Evolutionary conservation across 2,113 vertebrate genomes (phyloP).

Genomic region (Seriola dumerili): DNA sequence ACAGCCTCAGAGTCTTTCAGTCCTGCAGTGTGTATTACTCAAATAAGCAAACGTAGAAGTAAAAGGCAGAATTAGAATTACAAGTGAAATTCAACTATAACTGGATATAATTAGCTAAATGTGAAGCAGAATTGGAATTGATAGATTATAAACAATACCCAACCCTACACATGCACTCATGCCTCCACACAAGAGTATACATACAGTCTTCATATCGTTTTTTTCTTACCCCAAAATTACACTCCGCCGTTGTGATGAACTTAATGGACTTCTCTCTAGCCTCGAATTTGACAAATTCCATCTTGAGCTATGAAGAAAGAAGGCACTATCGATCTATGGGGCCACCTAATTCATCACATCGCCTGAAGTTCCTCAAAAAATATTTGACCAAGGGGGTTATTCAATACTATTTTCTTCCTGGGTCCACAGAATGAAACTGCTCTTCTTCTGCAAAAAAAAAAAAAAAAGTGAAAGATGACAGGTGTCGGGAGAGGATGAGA

Average conservation of each 20-base stretch:
- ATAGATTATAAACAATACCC: conserved; percentile 1
- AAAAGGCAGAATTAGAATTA: background rate
- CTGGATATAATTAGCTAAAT: background rate
- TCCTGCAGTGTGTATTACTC: background rate
- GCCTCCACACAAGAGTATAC: background rate
- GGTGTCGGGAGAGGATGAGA: conserved; percentile 80
- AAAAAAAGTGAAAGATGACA: conserved; percentile 83
- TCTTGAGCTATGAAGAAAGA: conserved; percentile 80
- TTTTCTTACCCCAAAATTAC: conserved; percentile 67
- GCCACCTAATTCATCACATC: conserved; percentile 84
- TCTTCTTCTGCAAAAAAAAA: conserved; percentile 73
- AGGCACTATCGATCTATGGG: conserved; percentile 80
- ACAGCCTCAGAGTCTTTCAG: background rate
- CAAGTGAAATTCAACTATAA: background rate
- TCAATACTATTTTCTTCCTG: conserved; percentile 84
- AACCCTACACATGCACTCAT: background rate
- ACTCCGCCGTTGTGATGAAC: conserved; percentile 71
- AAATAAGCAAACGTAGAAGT: background rate
- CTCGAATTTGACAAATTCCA: conserved; percentile 84
- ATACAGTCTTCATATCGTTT: conserved; percentile 33
- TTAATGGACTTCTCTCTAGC: conserved; percentile 74
- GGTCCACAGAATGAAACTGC: conserved; percentile 77
- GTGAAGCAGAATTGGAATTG: background rate
- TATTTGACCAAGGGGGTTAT: conserved; percentile 85
- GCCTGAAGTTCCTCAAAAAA: conserved; percentile 81